These are phyloP conservation scores for Cottus gobio DNA, from an alignment of 2,113 vertebrate species.

Conservation along the genomic window DNA sequence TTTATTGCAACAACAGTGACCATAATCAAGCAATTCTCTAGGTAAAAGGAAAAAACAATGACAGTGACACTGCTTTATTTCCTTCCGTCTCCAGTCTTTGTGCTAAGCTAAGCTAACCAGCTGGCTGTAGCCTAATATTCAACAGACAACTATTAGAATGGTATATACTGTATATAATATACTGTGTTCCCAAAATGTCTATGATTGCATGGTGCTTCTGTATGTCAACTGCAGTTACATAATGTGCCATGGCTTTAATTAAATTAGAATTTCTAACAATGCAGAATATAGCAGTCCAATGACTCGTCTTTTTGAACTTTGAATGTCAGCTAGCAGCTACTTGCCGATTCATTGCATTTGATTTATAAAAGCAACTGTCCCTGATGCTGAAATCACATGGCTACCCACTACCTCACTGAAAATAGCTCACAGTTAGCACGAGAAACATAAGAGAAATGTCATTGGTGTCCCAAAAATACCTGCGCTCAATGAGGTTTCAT, in stretches of 20 bases:
- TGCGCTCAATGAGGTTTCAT: constrained; percentile 21
- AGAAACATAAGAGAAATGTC: constrained; percentile 27
- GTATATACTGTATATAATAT: not conserved
- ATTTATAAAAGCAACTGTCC: constrained; percentile 5
- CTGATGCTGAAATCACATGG: constrained; percentile 12
- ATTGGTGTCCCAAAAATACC: constrained; percentile 43
- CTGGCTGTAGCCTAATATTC: not conserved
- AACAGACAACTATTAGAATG: not conserved
- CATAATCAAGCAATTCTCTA: too few species aligned
- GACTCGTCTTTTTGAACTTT: not conserved
- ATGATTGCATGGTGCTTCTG: not conserved
- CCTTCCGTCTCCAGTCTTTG: not conserved
- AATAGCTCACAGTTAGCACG: constrained; percentile 42
- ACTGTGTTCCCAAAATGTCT: not conserved
- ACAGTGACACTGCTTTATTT: not conserved
- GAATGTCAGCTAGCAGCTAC: not conserved
- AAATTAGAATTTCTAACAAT: not conserved
- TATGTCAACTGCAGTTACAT: not conserved
- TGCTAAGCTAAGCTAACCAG: not conserved
- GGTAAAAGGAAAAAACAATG: not conserved
- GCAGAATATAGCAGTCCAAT: not conserved
- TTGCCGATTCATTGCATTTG: not conserved
- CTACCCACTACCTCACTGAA: constrained; percentile 24
- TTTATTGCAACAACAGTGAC: too few species aligned
- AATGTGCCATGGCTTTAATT: not conserved